These are phyloP conservation scores for Brachionichthys hirsutus DNA, from an alignment of 2,113 vertebrate species.

Conservation along the genomic window DNA sequence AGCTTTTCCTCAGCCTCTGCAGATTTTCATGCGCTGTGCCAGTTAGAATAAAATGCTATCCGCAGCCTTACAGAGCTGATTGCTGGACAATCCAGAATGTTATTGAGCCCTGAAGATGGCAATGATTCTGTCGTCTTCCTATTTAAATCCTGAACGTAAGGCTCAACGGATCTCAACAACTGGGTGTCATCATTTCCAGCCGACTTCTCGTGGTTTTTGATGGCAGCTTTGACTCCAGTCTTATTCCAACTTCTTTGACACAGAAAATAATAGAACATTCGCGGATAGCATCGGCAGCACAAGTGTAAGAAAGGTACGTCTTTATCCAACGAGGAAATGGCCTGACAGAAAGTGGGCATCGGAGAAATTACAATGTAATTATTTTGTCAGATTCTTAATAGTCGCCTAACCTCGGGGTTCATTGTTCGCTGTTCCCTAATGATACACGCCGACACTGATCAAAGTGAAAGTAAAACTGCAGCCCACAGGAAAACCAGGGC, in stretches of 20 bases:
- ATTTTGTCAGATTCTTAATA: conserved; percentile 64
- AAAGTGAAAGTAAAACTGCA: conserved; percentile 68
- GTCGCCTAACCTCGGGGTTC: conserved; percentile 42
- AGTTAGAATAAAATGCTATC: too few relatives aligned
- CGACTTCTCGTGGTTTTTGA: too few relatives aligned
- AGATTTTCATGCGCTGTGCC: too few relatives aligned
- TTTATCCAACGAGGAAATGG: conserved; percentile 10
- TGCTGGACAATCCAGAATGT: neutral
- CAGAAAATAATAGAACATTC: neutral
- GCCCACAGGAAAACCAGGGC: conserved; percentile 54
- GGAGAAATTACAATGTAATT: conserved; percentile 59
- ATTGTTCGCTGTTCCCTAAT: conserved; percentile 51
- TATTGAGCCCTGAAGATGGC: too few relatives aligned
- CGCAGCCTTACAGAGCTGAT: neutral
- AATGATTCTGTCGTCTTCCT: too few relatives aligned
- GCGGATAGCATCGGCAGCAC: too few relatives aligned
- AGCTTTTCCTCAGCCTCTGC: too few relatives aligned
- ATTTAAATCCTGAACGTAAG: too few relatives aligned
- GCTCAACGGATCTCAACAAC: too few relatives aligned
- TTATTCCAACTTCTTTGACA: neutral
- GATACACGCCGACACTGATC: conserved; percentile 66
- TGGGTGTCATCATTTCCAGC: too few relatives aligned
- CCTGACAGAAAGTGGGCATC: conserved; percentile 23
- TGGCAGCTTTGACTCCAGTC: neutral
- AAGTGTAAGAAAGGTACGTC: too few relatives aligned